Percentiles rank a stretch among this genome's conserved stretches.
phyloP scores from a whole-genome alignment of 2,888 invertebrate species.

The Machimus rusticus region DNA sequence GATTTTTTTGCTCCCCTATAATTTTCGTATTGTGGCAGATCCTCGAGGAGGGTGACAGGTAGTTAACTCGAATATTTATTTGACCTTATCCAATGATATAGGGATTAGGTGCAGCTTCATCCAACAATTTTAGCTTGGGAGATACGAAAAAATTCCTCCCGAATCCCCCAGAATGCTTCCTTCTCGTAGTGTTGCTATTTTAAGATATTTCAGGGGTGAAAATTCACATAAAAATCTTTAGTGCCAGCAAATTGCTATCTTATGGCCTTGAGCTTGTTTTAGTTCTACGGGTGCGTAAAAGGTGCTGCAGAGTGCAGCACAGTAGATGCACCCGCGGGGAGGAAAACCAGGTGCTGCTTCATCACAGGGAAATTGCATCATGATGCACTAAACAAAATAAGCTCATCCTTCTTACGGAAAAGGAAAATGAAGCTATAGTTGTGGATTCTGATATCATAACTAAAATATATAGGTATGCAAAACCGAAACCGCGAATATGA shows the following conservation, averaged over 20 bases:
- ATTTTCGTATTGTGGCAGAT: not conserved
- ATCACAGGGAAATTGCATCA: not conserved
- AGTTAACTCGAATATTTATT: not conserved
- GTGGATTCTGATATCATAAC: not conserved
- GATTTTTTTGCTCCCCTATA: not conserved
- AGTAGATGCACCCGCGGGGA: not conserved
- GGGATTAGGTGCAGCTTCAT: not conserved
- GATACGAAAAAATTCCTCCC: not conserved
- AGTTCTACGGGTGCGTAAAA: not conserved
- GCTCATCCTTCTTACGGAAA: not conserved
- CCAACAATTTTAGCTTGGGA: not conserved
- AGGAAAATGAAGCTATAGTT: not conserved
- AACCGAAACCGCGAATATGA: not conserved
- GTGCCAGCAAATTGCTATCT: not conserved
- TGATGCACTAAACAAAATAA: not conserved
- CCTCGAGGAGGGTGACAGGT: not conserved
- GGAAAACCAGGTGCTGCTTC: not conserved
- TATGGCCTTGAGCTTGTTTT: not conserved
- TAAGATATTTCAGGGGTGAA: not conserved
- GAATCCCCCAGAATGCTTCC: not conserved
- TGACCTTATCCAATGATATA: not conserved
- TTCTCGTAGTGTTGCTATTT: not conserved
- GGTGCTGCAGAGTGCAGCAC: not conserved
- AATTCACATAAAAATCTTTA: not conserved
- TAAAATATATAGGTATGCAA: not conserved